Percentiles rank a stretch among this genome's conserved stretches.
These are phyloP conservation scores for Pseudochirops cupreus DNA, from an alignment of 2,797 vertebrate genomes.

Conservation along the genomic window DNA sequence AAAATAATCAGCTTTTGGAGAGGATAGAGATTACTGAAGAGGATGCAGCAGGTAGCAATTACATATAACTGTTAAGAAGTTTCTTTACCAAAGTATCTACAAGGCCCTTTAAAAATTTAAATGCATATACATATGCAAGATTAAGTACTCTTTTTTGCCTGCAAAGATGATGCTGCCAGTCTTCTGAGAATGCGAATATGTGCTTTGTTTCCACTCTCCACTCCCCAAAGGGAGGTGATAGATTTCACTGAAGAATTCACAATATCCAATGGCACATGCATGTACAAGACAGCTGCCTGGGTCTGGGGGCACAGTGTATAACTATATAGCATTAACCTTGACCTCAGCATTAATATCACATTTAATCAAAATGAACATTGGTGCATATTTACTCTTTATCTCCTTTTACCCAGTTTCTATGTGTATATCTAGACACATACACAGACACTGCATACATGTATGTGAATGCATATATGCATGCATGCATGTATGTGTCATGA, in stretches of 20 bases:
- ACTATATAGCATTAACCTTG: not conserved
- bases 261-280: not conserved
- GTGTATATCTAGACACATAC: not conserved
- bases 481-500: not conserved
- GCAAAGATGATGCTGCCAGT: not conserved
- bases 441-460: not conserved
- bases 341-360: not conserved
- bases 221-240: not conserved
- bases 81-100: not conserved
- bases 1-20: conserved; percentile 18
- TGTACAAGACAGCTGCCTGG: not conserved
- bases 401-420: not conserved
- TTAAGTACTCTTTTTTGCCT: not conserved
- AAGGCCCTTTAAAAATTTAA: not conserved
- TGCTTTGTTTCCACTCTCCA: not conserved
- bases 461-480: not conserved
- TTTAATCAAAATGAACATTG: not conserved
- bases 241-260: not conserved
- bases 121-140: not conserved
- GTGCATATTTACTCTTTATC: not conserved
- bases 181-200: not conserved
- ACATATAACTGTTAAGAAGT: not conserved
- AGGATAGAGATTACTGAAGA: conserved; percentile 13
- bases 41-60: not conserved
- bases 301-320: not conserved